Conservation (phyloP, 2,113 vertebrate species). For the Sterna hirundo region DNA sequence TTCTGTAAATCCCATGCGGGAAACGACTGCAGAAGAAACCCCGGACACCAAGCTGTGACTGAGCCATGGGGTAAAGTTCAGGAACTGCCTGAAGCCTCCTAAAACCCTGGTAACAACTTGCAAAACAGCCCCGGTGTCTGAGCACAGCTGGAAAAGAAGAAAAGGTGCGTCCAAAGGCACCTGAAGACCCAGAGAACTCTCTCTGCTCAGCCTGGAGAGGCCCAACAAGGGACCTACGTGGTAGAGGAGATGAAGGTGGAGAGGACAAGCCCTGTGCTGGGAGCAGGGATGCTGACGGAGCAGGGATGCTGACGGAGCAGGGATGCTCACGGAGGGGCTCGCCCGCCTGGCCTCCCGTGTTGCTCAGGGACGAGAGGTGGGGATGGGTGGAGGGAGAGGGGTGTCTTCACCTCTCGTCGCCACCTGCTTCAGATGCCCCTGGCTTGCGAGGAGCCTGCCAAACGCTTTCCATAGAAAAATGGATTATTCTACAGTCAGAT, state of each 20-base stretch:
- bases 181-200: not conserved
- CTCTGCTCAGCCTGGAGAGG: not conserved
- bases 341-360: not conserved
- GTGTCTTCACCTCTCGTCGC: not conserved
- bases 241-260: not conserved
- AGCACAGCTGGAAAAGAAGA: not conserved
- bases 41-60: rapidly evolving
- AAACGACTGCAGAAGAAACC: not conserved
- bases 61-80: not conserved
- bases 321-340: not conserved
- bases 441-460: slow-evolving; percentile 56
- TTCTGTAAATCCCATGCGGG: rapidly evolving
- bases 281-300: not conserved
- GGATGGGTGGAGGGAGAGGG: not conserved
- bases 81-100: not conserved
- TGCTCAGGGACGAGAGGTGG: not conserved
- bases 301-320: not conserved
- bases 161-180: not conserved
- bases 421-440: slow-evolving; percentile 13
- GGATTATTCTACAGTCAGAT: slow-evolving; percentile 79
- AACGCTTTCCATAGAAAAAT: slow-evolving; percentile 67
- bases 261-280: not conserved
- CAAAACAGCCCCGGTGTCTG: not conserved
- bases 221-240: not conserved
- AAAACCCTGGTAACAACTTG: not conserved